phyloP scores from a whole-genome alignment of 2,888 invertebrate species.

The Belgica antarctica region DNA sequence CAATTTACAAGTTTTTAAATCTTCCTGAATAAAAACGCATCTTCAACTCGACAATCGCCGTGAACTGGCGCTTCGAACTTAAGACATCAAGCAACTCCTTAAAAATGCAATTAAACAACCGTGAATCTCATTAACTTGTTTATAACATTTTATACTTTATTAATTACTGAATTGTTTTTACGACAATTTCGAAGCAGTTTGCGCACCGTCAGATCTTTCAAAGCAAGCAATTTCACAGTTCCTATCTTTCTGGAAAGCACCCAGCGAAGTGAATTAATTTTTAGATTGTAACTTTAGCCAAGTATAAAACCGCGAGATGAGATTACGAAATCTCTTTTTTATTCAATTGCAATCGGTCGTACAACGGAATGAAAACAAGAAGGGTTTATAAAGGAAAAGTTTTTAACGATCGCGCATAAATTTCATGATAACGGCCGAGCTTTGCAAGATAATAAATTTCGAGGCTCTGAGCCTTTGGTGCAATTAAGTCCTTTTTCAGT shows the following conservation, averaged over 20 bases:
- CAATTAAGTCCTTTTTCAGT: conserved; percentile 9
- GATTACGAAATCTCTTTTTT: neutral
- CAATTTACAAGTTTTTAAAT: too few species aligned
- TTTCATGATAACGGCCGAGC: neutral
- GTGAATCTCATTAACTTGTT: neutral
- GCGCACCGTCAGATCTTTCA: neutral
- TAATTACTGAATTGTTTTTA: conserved; percentile 10
- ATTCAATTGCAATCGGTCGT: neutral
- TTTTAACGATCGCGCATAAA: neutral
- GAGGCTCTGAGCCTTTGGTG: neutral
- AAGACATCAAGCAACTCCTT: too few species aligned
- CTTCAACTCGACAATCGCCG: too few species aligned
- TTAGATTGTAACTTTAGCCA: too few species aligned
- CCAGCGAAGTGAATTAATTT: neutral
- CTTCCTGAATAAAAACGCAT: too few species aligned
- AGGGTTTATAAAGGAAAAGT: neutral
- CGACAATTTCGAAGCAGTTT: neutral
- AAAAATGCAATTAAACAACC: neutral
- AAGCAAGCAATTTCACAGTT: conserved; percentile 1
- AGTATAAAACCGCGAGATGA: neutral
- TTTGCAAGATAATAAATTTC: conserved; percentile 16
- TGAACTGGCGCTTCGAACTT: too few species aligned
- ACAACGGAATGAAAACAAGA: neutral
- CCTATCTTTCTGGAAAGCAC: neutral
- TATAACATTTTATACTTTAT: neutral